Evolutionary conservation across 1,140 invertebrate species (phyloP), one percentile per base, ranked within the genome.

Genomic region (Drosophila takahashii): DNA sequence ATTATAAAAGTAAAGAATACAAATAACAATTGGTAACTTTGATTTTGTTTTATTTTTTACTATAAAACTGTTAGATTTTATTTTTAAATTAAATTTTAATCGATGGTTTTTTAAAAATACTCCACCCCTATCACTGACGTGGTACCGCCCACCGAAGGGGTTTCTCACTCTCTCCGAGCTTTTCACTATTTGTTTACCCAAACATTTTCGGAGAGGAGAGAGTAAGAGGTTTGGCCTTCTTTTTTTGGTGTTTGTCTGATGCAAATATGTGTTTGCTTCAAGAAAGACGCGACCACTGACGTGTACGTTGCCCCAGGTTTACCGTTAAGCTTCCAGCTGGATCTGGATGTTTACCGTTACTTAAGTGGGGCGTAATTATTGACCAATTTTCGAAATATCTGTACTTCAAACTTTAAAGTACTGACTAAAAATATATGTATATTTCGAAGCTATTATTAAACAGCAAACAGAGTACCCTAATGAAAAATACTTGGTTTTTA

Each of bases 91-190:
- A 0, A 1, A 11, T 16, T 16, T 10, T 10, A 10, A 32, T 5
- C 47, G 47, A 50, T 50, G 3, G 3, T 32, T 10, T 48, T 15
- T 11, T 10, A 10, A 27, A 15, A 0, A 8, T 32, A 3, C 10
- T 29, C 4, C 47, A 16, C 9, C 47, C 29, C 27, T 42, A 51
- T n/a, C 36, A 56, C 70, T 86, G 79, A 87, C 83, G 83, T 87
- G 84, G 75, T 73, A 27, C 52, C 27, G 41, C 70, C 64, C 69
- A 36, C 69, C 51, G 22, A 26, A 26, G 47, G 22, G 22, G 22
- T 22, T 22, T 9, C 29, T 18, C 27, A 47, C 60, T 54, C 27
- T 52, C 10, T 57, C n/a, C 0, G 22, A 47, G 61, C 54, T 69
- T 34, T 54, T 9, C 10, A 2, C 32, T 36, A 42, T 67, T 70